phyloP scores from a whole-genome alignment of 2,113 vertebrate genomes.

The Campylorhamphus procurvoides region DNA sequence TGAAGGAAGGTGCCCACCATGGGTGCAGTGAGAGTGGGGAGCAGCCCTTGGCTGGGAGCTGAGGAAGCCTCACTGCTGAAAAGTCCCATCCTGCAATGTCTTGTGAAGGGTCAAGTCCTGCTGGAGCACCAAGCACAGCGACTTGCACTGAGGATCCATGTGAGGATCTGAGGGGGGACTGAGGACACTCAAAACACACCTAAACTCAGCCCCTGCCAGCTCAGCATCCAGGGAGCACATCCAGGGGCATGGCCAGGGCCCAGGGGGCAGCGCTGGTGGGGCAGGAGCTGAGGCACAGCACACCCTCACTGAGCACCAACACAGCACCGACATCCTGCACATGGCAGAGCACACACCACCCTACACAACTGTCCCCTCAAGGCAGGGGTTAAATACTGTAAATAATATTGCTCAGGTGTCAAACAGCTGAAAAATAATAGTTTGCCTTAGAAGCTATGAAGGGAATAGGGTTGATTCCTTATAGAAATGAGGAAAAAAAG shows the following conservation, averaged over 20 bases:
- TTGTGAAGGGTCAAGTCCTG: not conserved
- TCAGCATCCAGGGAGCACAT: not conserved
- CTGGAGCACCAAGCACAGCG: not conserved
- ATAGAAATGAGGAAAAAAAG: not conserved
- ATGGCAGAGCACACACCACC: not conserved
- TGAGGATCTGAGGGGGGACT: accelerated
- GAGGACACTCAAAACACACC: not conserved
- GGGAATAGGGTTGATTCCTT: not conserved
- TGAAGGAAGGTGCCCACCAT: not conserved
- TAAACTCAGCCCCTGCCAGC: not conserved
- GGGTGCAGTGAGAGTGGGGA: not conserved
- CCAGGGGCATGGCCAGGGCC: not conserved
- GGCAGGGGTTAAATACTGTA: not conserved
- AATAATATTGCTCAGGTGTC: not conserved
- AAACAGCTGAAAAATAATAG: not conserved
- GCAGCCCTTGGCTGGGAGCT: not conserved
- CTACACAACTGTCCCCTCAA: accelerated
- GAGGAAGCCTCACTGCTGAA: not conserved
- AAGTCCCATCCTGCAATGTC: accelerated
- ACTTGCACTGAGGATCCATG: accelerated
- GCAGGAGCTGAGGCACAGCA: not conserved
- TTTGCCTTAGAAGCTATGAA: not conserved
- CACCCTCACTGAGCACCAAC: not conserved
- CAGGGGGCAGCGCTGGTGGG: accelerated
- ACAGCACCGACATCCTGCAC: not conserved